Evolutionary conservation across 1,140 invertebrate species (phyloP).

Genomic region (Zaprionus lachaisei): DNA sequence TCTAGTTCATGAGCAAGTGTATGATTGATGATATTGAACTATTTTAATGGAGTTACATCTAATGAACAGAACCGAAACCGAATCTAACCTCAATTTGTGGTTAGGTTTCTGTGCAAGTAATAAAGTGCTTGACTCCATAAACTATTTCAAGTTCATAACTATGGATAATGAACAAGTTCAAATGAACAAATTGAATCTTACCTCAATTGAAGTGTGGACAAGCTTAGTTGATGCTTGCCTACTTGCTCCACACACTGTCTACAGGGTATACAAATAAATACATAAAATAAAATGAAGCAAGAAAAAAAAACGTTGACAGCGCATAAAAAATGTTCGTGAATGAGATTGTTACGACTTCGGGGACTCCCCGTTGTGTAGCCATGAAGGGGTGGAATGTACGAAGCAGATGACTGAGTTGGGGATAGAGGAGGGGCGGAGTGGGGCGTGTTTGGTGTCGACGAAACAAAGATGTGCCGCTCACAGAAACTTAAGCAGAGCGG

Average conservation of each 20-base stretch:
- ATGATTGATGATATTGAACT: too few species aligned
- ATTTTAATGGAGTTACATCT: too few species aligned
- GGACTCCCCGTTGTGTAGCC: slow-evolving; percentile 20
- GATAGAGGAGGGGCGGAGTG: too few species aligned
- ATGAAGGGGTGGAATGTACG: neutral
- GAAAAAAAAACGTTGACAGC: slow-evolving; percentile 33
- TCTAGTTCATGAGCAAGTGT: neutral
- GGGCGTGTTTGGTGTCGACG: neutral
- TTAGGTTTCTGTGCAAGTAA: too few species aligned
- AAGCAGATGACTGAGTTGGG: neutral
- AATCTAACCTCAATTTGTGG: too few species aligned
- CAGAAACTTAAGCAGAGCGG: slow-evolving; percentile 19
- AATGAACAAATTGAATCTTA: too few species aligned
- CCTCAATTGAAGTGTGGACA: too few species aligned
- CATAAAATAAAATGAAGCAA: slow-evolving; percentile 22
- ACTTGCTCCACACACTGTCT: neutral
- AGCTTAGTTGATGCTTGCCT: too few species aligned
- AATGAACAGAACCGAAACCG: too few species aligned
- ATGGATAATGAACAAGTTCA: too few species aligned
- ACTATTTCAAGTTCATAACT: too few species aligned
- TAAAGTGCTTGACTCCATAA: too few species aligned
- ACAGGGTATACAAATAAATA: slow-evolving; percentile 24
- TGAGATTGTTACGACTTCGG: slow-evolving; percentile 34
- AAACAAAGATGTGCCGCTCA: neutral
- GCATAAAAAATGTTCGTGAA: slow-evolving; percentile 35